These are phyloP conservation scores for Lordiphosa stackelbergi DNA, from an alignment of 1,140 invertebrate genomes.

Conservation along the genomic window DNA sequence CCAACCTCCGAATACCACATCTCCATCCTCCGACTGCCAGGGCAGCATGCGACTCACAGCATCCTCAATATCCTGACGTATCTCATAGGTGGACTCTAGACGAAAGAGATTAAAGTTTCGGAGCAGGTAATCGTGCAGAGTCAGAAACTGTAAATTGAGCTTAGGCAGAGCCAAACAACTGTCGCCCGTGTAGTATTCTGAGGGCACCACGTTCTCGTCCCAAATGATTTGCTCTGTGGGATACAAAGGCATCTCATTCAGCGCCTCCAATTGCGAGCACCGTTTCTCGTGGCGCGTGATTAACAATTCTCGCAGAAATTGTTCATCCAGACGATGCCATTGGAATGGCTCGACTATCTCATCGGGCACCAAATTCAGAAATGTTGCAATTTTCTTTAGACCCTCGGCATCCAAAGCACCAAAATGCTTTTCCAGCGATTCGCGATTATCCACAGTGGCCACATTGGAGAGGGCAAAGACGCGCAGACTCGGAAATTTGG, in stretches of 20 bases:
- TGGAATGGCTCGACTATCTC: constrained; percentile 83
- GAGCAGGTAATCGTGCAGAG: constrained; percentile 97
- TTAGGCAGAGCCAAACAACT: constrained; percentile 97
- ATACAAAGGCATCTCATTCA: constrained; percentile 99
- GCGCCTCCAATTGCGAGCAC: constrained; percentile 93
- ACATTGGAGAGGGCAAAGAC: constrained; percentile 96
- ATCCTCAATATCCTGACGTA: constrained; percentile 98
- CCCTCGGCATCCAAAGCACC: constrained; percentile 85
- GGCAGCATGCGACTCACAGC: constrained; percentile 95
- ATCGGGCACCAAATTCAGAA: constrained; percentile 90
- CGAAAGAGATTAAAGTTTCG: constrained; percentile 99
- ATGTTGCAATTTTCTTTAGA: constrained; percentile 89
- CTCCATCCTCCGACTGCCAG: constrained; percentile 93
- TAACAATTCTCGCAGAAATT: constrained; percentile 91
- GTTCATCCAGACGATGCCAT: constrained; percentile 87
- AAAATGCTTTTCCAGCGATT: constrained; percentile 92
- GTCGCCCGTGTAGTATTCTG: constrained; percentile 97
- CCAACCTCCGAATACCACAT: constrained; percentile 96
- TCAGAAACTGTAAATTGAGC: constrained; percentile 98
- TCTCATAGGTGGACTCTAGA: constrained; percentile 99
- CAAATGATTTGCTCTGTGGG: constrained; percentile 99
- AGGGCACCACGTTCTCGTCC: constrained; percentile 99
- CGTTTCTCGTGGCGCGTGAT: constrained; percentile 92
- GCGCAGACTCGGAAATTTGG: constrained; percentile 91
- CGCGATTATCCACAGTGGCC: constrained; percentile 93